These are phyloP conservation scores for Drosophila kurseongensis DNA, from an alignment of 1,140 invertebrate genomes.

Conservation along the genomic window DNA sequence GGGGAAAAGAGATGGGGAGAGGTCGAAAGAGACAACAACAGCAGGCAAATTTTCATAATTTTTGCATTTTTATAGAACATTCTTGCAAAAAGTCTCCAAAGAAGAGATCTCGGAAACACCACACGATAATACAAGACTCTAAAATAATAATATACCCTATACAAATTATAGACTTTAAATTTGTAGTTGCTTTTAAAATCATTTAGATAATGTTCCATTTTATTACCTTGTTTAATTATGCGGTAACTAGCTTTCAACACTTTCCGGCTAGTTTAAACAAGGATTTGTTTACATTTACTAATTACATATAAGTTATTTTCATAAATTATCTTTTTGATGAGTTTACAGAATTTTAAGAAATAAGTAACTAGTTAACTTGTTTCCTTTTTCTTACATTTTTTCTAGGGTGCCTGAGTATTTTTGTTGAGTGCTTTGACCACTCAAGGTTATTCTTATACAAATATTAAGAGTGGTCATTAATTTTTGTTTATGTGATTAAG, in stretches of 20 bases:
- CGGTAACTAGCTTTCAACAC: too few relatives aligned
- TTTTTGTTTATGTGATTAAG: slow-evolving; percentile 29
- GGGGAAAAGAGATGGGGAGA: slow-evolving; percentile 8
- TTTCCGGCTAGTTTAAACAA: too few relatives aligned
- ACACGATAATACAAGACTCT: not conserved
- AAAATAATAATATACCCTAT: slow-evolving; percentile 19
- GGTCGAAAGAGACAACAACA: slow-evolving; percentile 14
- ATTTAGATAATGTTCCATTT: not conserved
- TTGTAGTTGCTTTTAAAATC: not conserved
- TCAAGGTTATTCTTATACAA: slow-evolving; percentile 40
- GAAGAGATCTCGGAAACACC: not conserved
- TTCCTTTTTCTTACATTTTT: not conserved
- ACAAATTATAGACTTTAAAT: too few relatives aligned
- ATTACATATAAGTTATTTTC: too few relatives aligned
- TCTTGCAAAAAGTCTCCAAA: slow-evolving; percentile 26
- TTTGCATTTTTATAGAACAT: slow-evolving; percentile 75
- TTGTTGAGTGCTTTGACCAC: slow-evolving; percentile 42
- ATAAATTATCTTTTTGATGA: not conserved
- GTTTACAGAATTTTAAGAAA: not conserved
- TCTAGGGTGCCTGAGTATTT: slow-evolving; percentile 12
- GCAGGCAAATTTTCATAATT: slow-evolving; percentile 73
- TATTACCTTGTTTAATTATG: not conserved
- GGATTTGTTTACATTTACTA: not conserved
- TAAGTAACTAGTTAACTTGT: not conserved
- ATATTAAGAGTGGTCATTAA: slow-evolving; percentile 5